phyloP scores from a whole-genome alignment of 2,113 vertebrate genomes.

The Boulengeromyrus knoepffleri region DNA sequence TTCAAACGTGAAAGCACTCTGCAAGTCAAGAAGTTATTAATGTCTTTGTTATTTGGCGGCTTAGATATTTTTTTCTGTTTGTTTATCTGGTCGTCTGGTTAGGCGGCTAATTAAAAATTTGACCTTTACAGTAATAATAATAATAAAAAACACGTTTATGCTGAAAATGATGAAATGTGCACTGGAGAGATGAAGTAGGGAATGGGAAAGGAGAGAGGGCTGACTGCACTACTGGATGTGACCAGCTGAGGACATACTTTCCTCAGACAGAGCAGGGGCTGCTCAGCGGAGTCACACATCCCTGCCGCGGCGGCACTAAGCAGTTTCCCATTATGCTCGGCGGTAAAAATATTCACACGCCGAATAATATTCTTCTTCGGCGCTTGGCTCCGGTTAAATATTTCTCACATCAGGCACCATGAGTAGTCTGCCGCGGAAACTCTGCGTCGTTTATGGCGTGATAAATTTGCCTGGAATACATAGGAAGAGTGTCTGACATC shows the following conservation, averaged over 20 bases:
- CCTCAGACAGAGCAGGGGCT: slow-evolving; percentile 48
- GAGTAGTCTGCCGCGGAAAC: background rate
- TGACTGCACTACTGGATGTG: slow-evolving; percentile 58
- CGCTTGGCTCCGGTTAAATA: background rate
- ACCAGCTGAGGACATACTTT: slow-evolving; percentile 72
- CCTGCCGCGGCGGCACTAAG: background rate
- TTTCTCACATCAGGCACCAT: background rate
- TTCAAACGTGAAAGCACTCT: slow-evolving; percentile 5
- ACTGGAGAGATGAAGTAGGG: background rate
- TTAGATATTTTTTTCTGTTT: background rate
- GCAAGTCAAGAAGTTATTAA: background rate
- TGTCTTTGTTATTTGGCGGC: background rate
- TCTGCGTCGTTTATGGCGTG: background rate
- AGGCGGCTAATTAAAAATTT: background rate
- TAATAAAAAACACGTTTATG: background rate
- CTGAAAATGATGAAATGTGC: background rate
- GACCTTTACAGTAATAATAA: background rate
- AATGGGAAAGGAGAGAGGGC: background rate
- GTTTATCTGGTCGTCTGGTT: background rate
- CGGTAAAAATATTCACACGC: background rate
- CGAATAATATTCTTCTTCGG: background rate
- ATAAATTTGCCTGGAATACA: background rate
- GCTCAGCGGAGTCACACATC: slow-evolving; percentile 12
- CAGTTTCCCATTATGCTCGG: background rate
- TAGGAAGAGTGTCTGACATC: background rate